Percentiles rank a stretch among this genome's conserved stretches.
These are phyloP conservation scores for Ciconia nigra DNA, from an alignment of 2,797 vertebrate genomes.

Conservation along the genomic window DNA sequence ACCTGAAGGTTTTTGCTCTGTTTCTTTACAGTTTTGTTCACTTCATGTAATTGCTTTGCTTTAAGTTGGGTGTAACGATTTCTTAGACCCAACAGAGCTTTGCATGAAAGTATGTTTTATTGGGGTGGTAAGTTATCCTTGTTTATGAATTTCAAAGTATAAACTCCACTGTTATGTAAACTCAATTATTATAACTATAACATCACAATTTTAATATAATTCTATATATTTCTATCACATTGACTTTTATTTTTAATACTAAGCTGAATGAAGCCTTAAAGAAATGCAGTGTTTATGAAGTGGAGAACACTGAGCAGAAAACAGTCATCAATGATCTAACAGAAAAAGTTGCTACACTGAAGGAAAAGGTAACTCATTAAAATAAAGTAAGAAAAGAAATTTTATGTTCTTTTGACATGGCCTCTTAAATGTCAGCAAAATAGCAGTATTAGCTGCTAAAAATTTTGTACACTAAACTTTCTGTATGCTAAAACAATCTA, in stretches of 20 bases:
- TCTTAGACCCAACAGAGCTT: not conserved
- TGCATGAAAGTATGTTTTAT: not conserved
- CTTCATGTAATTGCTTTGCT: not conserved
- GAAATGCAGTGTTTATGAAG: conserved; percentile 78
- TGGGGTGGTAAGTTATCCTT: not conserved
- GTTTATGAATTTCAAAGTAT: not conserved
- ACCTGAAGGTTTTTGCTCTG: not conserved
- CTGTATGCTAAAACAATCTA: not conserved
- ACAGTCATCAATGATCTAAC: conserved; percentile 75
- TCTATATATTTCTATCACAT: not conserved
- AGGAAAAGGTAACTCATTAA: conserved; percentile 81
- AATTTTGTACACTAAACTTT: not conserved
- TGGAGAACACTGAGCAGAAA: conserved; percentile 79
- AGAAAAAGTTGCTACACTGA: conserved; percentile 80
- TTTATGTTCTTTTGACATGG: not conserved
- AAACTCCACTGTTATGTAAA: not conserved
- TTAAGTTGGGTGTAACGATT: not conserved
- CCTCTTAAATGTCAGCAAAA: not conserved
- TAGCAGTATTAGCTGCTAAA: not conserved
- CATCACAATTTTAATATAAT: not conserved
- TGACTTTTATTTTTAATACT: not conserved
- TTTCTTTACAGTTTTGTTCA: not conserved
- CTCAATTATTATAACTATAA: not conserved
- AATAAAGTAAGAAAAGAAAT: not conserved
- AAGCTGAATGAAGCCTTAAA: conserved; percentile 80